phyloP scores from a whole-genome alignment of 2,797 vertebrate genomes.

The Megaceryle alcyon region DNA sequence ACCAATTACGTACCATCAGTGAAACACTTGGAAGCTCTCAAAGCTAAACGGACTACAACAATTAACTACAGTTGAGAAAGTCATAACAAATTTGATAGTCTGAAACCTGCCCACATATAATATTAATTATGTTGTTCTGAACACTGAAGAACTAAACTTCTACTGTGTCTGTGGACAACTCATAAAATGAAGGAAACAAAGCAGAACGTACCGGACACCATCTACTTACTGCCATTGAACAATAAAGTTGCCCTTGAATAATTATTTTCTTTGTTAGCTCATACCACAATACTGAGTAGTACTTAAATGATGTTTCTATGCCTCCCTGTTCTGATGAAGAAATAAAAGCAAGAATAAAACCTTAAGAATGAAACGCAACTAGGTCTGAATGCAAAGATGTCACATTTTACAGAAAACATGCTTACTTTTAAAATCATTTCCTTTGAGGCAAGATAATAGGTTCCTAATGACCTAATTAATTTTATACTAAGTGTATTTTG shows the following conservation, averaged over 20 bases:
- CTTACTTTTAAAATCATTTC: constrained; percentile 30
- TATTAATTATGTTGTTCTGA: background rate
- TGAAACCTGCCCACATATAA: background rate
- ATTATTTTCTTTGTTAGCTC: background rate
- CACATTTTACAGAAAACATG: constrained; percentile 29
- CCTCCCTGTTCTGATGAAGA: background rate
- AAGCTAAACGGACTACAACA: background rate
- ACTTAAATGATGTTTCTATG: background rate
- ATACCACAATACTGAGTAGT: background rate
- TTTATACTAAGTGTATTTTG: constrained; percentile 41
- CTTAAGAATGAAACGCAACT: background rate
- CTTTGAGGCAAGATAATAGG: constrained; percentile 47
- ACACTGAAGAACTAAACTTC: background rate
- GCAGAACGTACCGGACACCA: background rate
- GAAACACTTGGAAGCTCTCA: background rate
- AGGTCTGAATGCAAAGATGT: background rate
- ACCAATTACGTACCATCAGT: background rate
- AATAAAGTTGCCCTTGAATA: background rate
- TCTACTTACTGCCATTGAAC: rapidly evolving
- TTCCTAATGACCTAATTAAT: constrained; percentile 73
- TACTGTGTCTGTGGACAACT: background rate
- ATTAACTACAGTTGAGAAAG: background rate
- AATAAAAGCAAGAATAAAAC: background rate
- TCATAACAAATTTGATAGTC: background rate
- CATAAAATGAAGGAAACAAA: background rate